These are phyloP conservation scores for Platichthys stellatus DNA, from an alignment of 2,113 vertebrate species.

Conservation along the genomic window DNA sequence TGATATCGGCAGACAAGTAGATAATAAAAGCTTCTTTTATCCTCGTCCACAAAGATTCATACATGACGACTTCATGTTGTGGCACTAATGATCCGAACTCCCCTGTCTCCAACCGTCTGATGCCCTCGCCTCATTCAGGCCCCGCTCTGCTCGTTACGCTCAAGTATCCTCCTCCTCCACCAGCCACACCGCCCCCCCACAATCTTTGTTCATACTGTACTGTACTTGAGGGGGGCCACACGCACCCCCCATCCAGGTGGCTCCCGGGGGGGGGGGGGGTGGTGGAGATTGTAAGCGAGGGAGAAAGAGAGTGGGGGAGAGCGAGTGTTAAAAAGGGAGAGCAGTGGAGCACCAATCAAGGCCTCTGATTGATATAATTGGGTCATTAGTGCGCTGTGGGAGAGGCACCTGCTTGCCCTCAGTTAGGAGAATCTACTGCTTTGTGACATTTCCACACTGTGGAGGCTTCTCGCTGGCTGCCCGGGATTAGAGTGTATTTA, in stretches of 20 bases:
- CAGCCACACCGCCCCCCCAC: conserved; percentile 28
- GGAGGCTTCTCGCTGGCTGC: conserved; percentile 49
- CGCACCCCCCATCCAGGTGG: conserved; percentile 72
- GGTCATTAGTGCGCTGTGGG: conserved; percentile 82
- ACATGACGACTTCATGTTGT: conserved; percentile 18
- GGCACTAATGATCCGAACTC: conserved; percentile 42
- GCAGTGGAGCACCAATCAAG: conserved; percentile 79
- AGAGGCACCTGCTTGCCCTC: conserved; percentile 81
- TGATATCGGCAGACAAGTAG: too few relatives aligned
- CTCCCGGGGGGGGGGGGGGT: conserved; percentile 41
- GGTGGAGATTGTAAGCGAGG: conserved; percentile 38
- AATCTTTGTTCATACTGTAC: conserved; percentile 68
- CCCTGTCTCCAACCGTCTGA: conserved; percentile 14
- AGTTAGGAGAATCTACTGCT: conserved; percentile 74
- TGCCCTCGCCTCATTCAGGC: conserved; percentile 55
- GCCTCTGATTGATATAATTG: conserved; percentile 85
- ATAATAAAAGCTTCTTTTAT: too few relatives aligned
- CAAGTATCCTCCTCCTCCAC: conserved; percentile 63
- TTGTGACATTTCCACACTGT: conserved; percentile 77
- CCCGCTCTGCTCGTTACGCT: conserved; percentile 52
- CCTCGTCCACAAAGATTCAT: too few relatives aligned
- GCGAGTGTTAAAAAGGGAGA: conserved; percentile 50
- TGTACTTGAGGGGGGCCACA: conserved; percentile 60
- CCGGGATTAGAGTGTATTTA: not conserved
- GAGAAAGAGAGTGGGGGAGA: conserved; percentile 46